Evolutionary conservation across 2,888 invertebrate genomes (phyloP), one percentile per base, ranked within the genome.

Genomic region (Eristalis intricaria): DNA sequence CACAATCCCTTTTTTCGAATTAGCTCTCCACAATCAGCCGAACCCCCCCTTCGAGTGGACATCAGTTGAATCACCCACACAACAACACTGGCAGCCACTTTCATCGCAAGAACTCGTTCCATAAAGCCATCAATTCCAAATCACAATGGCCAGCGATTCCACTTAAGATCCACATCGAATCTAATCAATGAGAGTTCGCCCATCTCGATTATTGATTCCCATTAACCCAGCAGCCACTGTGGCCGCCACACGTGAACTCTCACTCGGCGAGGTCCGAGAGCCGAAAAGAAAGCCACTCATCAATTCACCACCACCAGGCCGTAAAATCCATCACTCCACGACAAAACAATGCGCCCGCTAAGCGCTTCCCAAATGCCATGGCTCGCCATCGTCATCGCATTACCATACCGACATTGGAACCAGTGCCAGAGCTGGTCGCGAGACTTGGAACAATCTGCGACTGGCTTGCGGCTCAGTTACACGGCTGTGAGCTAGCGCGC

Each of bases 241-340:
- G 19, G 19, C 56, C 75, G 43, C 56, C 75, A 77, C 73, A 77
- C 69, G 73, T 77, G 77, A 83, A 78, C 74, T 83, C 83, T 86
- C 75, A 83, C 83, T 86, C 78, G 19, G 76, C 50, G 43, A 26
- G 38, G 38, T 7, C 26, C 58, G 50, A 56, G 71, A 56, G 71
- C 61, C 43, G 32, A 65, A 82, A 82, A 86, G 85, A 86, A 86
- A 81, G 70, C 71, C 66, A 66, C 65, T 76, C 66, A 76, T 76
- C 40, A 65, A 56, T 29, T 50, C 19, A 66, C 29, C 56, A 38
- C 29, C n/a, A 26, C 8, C 32, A 32, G 63, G 50, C 50, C 50
- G 50, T 32, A 63, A 63, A 32, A 63, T 63, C 63, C 26, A 63
- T 63, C 63, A 32, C 19, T 19, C 50, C n/a, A 19, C 50, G 50